Evolutionary conservation across 2,113 vertebrate genomes (phyloP).

Genomic region (Panthera leo): DNA sequence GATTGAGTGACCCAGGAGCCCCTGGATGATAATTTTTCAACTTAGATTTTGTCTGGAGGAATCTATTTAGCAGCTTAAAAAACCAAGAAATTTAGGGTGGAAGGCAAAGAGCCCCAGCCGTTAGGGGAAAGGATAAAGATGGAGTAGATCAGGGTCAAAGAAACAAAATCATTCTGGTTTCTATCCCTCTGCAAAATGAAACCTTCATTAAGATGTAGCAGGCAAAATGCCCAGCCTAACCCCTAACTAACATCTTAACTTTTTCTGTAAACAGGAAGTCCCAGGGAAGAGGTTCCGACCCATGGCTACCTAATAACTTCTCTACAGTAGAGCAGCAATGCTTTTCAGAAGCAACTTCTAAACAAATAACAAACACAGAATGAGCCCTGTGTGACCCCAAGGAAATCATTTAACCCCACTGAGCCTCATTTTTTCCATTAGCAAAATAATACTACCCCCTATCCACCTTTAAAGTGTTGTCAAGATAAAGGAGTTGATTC

Average conservation of each 20-base stretch:
- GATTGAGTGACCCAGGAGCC: background rate
- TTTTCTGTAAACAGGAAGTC: background rate
- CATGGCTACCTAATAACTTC: background rate
- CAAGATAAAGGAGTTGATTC: conserved; percentile 48
- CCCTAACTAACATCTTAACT: background rate
- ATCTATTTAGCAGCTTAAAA: background rate
- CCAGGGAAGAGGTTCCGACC: background rate
- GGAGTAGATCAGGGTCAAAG: background rate
- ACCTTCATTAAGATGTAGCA: background rate
- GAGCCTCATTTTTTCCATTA: conserved; percentile 44
- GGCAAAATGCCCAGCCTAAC: background rate
- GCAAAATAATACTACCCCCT: conserved; percentile 40
- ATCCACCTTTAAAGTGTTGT: background rate
- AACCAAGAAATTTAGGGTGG: background rate
- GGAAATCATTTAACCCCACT: conserved; percentile 56
- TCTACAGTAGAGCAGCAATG: background rate
- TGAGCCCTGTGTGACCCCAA: conserved; percentile 22
- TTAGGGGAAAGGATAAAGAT: background rate
- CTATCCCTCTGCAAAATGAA: background rate
- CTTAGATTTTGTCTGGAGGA: background rate
- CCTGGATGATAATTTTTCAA: background rate
- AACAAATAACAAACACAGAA: conserved; percentile 55
- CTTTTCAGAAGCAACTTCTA: conserved; percentile 36
- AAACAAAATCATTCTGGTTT: background rate
- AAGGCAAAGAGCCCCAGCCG: background rate